phyloP scores from a whole-genome alignment of 2,797 vertebrate genomes.

The Alca torda region DNA sequence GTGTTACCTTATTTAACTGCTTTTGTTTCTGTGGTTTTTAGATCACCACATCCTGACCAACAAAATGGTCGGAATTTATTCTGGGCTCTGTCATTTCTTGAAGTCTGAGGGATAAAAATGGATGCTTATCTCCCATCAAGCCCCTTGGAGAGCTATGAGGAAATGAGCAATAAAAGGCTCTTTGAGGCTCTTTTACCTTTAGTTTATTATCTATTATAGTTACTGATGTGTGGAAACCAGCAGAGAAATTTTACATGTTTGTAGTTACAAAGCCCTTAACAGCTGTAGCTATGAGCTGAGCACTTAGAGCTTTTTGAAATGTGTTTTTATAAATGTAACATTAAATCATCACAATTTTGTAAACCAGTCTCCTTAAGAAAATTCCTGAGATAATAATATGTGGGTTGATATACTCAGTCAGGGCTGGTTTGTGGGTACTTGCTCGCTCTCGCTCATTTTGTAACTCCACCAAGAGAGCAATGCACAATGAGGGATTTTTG shows the following conservation, averaged over 20 bases:
- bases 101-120: slow-evolving; percentile 36
- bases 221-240: slow-evolving; percentile 33
- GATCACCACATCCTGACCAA: slow-evolving; percentile 13
- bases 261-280: slow-evolving; percentile 15
- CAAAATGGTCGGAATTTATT: slow-evolving; percentile 11
- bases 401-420: background rate
- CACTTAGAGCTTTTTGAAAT: slow-evolving; percentile 20
- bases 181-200: slow-evolving; percentile 38
- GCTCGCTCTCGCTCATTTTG: background rate
- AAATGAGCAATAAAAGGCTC: slow-evolving; percentile 60
- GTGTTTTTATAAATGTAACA: slow-evolving; percentile 5
- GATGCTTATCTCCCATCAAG: slow-evolving; percentile 28
- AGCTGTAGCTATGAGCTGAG: slow-evolving; percentile 3
- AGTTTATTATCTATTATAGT: slow-evolving; percentile 25
- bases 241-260: slow-evolving; percentile 25
- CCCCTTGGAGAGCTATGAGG: slow-evolving; percentile 51
- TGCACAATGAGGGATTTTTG: accelerated
- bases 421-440: background rate
- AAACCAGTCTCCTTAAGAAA: background rate
- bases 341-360: background rate
- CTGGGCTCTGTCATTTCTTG: slow-evolving; percentile 23
- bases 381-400: background rate
- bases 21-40: slow-evolving; percentile 32
- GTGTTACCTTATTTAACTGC: slow-evolving; percentile 15
- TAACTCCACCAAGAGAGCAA: background rate